Conservation (phyloP, 2,888 invertebrate species). For the Antheraea yamamai region DNA sequence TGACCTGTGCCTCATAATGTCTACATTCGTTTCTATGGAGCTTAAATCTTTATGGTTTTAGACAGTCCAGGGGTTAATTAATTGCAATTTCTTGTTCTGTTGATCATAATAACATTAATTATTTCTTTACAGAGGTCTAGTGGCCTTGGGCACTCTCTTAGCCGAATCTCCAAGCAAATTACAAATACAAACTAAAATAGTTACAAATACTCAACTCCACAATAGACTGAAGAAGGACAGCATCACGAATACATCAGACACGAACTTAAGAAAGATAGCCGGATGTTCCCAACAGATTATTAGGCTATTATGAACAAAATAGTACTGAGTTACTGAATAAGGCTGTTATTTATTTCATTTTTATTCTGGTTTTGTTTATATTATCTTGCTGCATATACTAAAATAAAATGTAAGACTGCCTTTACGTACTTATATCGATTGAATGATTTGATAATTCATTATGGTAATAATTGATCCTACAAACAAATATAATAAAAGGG, state of each 20-base stretch:
- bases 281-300: conserved; percentile 73
- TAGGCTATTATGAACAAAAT: conserved; percentile 59
- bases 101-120: not conserved
- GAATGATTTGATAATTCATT: not conserved
- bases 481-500: not conserved
- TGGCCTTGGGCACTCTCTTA: conserved; percentile 89
- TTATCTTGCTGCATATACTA: not conserved
- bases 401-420: conserved; percentile 1
- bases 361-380: not conserved
- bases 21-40: too few relatives aligned
- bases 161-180: conserved; percentile 71
- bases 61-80: too few relatives aligned
- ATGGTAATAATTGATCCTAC: not conserved
- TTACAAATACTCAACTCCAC: conserved; percentile 56
- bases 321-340: conserved; percentile 27
- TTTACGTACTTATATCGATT: not conserved
- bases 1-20: too few relatives aligned
- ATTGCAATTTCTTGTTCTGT: too few relatives aligned
- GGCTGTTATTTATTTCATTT: conserved; percentile 41
- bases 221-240: conserved; percentile 68
- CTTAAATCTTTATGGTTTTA: too few relatives aligned
- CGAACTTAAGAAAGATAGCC: conserved; percentile 61
- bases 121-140: conserved; percentile 83
- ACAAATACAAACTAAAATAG: conserved; percentile 65
- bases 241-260: conserved; percentile 47